Conservation (phyloP, 2,113 vertebrate species). For the Pachyramphus minor region DNA sequence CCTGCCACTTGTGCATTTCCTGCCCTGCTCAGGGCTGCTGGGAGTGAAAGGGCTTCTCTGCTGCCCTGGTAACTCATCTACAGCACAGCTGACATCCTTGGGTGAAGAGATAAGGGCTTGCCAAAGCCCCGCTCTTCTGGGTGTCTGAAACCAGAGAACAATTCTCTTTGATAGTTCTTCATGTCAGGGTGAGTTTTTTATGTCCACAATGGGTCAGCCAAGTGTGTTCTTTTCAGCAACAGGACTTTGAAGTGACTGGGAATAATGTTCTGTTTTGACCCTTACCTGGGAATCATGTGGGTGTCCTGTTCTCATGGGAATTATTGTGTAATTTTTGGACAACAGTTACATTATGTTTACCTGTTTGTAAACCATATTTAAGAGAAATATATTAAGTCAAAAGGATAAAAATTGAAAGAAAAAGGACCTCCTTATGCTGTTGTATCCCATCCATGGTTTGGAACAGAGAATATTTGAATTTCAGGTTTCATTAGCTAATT, state of each 20-base stretch:
- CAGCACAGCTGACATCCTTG: not conserved
- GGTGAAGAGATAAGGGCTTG: slow-evolving; percentile 9
- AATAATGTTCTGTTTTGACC: not conserved
- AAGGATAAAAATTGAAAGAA: not conserved
- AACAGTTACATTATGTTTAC: not conserved
- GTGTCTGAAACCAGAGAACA: not conserved
- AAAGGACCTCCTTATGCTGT: not conserved
- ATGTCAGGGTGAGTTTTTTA: not conserved
- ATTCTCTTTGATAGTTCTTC: not conserved
- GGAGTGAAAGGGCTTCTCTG: not conserved
- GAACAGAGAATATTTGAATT: not conserved
- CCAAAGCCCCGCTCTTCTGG: not conserved
- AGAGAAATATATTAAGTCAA: not conserved
- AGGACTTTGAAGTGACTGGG: not conserved
- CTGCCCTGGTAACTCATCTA: not conserved
- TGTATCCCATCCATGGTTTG: not conserved
- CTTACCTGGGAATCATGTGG: not conserved
- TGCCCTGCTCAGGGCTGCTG: not conserved
- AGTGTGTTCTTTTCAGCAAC: not conserved
- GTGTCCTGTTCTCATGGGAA: not conserved
- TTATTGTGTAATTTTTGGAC: not conserved
- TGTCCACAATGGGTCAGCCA: not conserved
- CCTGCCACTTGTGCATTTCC: slow-evolving; percentile 51
- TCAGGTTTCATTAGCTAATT: not conserved
- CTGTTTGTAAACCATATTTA: not conserved